Conservation (phyloP, 2,113 vertebrate genomes). For the Clarias gariepinus region DNA sequence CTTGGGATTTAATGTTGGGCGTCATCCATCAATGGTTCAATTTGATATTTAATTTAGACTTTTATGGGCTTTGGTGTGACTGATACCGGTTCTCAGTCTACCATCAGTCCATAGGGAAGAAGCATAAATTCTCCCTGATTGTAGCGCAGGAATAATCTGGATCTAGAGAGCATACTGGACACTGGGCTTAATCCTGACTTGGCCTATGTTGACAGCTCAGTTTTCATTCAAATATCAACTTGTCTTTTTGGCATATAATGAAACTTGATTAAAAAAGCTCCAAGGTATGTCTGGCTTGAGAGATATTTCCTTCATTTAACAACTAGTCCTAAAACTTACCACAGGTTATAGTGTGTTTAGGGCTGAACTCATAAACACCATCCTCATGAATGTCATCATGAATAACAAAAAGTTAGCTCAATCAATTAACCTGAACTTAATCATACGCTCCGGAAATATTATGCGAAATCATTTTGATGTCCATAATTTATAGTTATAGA, state of each 20-base stretch:
- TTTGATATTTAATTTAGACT: constrained; percentile 81
- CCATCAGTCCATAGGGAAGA: constrained; percentile 65
- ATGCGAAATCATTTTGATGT: constrained; percentile 69
- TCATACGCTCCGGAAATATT: constrained; percentile 77
- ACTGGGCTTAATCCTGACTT: constrained; percentile 52
- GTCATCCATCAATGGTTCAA: constrained; percentile 77
- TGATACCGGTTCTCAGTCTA: constrained; percentile 70
- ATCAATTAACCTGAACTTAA: constrained; percentile 88
- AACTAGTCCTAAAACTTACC: background rate
- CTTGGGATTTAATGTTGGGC: constrained; percentile 59
- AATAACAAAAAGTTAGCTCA: constrained; percentile 58
- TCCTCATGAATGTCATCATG: constrained; percentile 1
- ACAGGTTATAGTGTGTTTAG: background rate
- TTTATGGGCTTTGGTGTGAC: constrained; percentile 77
- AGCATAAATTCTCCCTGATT: constrained; percentile 72
- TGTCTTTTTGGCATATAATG: constrained; percentile 2
- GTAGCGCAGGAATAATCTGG: constrained; percentile 59
- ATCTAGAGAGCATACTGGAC: constrained; percentile 58
- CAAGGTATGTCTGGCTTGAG: background rate
- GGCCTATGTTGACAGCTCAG: constrained; percentile 8
- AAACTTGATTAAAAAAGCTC: constrained; percentile 18
- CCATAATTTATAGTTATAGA: constrained; percentile 79
- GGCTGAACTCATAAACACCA: background rate
- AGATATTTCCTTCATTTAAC: background rate
- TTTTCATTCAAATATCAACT: constrained; percentile 9